A percentile compares a stretch with the other conserved stretches of the same genome.
Evolutionary conservation across 1,140 invertebrate species (phyloP).

Genomic region (Neomicropteryx cornuta): DNA sequence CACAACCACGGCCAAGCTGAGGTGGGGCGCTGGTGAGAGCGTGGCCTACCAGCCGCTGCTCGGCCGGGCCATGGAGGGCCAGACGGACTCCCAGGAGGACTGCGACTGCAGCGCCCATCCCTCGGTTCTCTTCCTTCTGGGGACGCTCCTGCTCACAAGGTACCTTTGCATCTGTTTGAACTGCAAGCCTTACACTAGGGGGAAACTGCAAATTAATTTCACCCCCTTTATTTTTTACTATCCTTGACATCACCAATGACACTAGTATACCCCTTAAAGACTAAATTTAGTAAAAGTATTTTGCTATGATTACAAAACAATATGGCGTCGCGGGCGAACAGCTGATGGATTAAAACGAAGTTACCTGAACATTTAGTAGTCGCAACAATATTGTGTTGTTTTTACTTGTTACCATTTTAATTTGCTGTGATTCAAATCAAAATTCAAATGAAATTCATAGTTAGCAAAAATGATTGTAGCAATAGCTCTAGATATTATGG

Average conservation of each 20-base stretch:
- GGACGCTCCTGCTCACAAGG: constrained; percentile 36
- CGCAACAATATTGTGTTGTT: too few relatives aligned
- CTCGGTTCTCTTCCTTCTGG: constrained; percentile 34
- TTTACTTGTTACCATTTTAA: too few relatives aligned
- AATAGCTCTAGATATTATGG: too few relatives aligned
- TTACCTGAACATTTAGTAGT: too few relatives aligned
- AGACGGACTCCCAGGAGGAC: constrained; percentile 28
- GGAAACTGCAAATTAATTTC: constrained; percentile 4
- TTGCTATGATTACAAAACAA: not conserved
- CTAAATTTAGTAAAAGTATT: not conserved
- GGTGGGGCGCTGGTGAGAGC: not conserved
- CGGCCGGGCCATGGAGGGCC: constrained; percentile 26
- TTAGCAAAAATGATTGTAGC: too few relatives aligned
- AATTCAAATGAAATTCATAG: too few relatives aligned
- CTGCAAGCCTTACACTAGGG: too few relatives aligned
- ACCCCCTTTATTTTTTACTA: not conserved
- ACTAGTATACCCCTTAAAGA: not conserved
- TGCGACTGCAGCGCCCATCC: constrained; percentile 38
- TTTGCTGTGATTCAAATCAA: too few relatives aligned
- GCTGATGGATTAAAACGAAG: constrained; percentile 1
- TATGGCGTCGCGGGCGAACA: not conserved
- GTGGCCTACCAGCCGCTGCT: not conserved
- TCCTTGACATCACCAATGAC: not conserved
- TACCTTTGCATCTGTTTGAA: too few relatives aligned
- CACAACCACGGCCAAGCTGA: too few relatives aligned